Evolutionary conservation across 1,140 invertebrate genomes (phyloP).

Genomic region (Diuraphis noxia): DNA sequence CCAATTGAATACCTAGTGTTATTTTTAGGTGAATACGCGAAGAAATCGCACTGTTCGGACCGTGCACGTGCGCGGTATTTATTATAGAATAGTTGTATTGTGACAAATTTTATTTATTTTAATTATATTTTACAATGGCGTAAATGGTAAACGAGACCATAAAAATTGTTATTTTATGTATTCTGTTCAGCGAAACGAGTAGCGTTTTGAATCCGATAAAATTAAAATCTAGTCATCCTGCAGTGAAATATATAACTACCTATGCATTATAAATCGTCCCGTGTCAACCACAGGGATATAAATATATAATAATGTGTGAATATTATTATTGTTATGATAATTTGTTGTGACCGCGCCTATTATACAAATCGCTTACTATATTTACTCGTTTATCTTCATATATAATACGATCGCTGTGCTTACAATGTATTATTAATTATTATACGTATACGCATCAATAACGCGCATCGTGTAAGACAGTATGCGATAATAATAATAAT

Average conservation of each 20-base stretch:
- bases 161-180: not conserved
- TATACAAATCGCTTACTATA: not conserved
- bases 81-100: not conserved
- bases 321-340: not conserved
- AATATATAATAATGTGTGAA: not conserved
- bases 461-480: not conserved
- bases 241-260: not conserved
- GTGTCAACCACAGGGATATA: not conserved
- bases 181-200: not conserved
- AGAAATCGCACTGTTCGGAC: not conserved
- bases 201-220: not conserved
- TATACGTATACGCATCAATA: too few species aligned
- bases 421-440: not conserved
- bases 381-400: not conserved
- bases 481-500: too few species aligned
- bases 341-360: not conserved
- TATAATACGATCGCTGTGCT: not conserved
- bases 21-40: not conserved
- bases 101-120: not conserved
- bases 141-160: not conserved
- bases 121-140: not conserved
- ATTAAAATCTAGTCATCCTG: not conserved
- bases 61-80: not conserved
- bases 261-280: not conserved
- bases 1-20: not conserved